These are phyloP conservation scores for Lanius ludovicianus DNA, from an alignment of 2,113 vertebrate species.

Conservation along the genomic window DNA sequence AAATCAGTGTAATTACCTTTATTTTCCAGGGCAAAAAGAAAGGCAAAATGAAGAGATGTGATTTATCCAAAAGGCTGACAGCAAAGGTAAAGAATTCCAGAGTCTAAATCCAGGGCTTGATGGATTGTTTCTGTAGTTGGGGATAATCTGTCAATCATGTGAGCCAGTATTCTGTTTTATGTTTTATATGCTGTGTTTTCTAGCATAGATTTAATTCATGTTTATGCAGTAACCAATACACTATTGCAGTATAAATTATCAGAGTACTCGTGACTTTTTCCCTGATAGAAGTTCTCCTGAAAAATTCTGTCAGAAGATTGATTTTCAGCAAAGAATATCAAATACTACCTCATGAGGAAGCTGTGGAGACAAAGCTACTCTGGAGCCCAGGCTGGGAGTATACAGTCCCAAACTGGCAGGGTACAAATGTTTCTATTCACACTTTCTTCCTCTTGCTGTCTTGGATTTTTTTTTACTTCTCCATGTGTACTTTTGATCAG, in stretches of 20 bases:
- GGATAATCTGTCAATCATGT: neutral
- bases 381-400: neutral
- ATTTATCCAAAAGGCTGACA: neutral
- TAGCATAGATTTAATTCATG: neutral
- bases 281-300: neutral
- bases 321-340: neutral
- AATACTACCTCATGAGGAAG: neutral
- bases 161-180: neutral
- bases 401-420: neutral
- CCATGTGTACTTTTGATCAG: neutral
- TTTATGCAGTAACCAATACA: neutral
- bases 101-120: neutral
- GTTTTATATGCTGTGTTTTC: neutral
- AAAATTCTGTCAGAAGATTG: neutral
- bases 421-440: neutral
- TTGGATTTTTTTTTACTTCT: neutral
- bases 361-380: neutral
- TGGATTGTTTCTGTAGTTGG: neutral
- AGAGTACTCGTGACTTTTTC: neutral
- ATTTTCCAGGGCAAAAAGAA: neutral
- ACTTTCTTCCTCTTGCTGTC: neutral
- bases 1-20: neutral
- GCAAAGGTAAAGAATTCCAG: neutral
- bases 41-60: neutral
- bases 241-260: neutral